Evolutionary conservation across 1,140 invertebrate species (phyloP), one percentile per base, ranked within the genome.

Genomic region (Leucophenga varia): DNA sequence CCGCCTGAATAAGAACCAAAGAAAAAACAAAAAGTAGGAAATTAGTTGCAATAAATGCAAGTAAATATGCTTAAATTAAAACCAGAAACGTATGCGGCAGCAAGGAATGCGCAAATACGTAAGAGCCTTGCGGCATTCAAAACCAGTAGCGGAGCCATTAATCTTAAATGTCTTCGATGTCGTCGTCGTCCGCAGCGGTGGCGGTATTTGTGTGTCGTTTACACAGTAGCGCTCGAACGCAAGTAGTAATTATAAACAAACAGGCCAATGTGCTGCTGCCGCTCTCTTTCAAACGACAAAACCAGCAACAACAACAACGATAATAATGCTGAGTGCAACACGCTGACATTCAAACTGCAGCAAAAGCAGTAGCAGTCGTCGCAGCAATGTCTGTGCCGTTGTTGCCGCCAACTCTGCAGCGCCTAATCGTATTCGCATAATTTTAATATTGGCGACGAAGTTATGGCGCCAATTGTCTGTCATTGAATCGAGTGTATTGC

Each of bases 201-300:
- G 38, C 9, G 37, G 40, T 30, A 43, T 54, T 42, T 32, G 37
- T 20, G 45, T 57, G 63, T n/a, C n/a, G n/a, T n/a, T n/a, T n/a
- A n/a, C n/a, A n/a, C n/a, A n/a, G n/a, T n/a, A n/a, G n/a, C n/a
- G n/a, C n/a, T n/a, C n/a, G n/a, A n/a, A n/a, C n/a, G n/a, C n/a
- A n/a, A n/a, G n/a, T n/a, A 63, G 63, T 67, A 67, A 67, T 67
- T 67, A 67, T 67, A 67, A 67, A 63, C 63, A 67, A 67, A 67
- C 63, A 67, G 67, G 41, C 31, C 21, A 31, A 6, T 10, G 22
- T 32, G 19, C 19, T 17, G 31, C 37, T 25, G 49, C 42, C 44
- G 19, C 38, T 32, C 41, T 34, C 55, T 38, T n/a, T n/a, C n/a
- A n/a, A n/a, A n/a, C n/a, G n/a, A n/a, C n/a, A n/a, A n/a, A n/a